Base-by-base conservation (phyloP, 2,888 invertebrate genomes). In the Hirtodrosophila confusa region DNA sequence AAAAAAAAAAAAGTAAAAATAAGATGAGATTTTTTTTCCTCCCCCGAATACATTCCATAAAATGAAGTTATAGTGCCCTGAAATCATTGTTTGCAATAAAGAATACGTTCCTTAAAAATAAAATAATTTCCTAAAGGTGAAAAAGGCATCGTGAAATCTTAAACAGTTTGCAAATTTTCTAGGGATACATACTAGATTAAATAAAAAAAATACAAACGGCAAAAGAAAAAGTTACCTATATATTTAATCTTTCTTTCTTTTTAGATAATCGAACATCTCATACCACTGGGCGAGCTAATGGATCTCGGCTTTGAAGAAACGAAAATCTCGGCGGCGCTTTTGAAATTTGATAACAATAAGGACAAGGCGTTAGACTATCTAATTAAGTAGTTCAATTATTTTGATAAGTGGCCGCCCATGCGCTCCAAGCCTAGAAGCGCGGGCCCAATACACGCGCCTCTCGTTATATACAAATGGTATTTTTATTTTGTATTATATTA, bases 361-460 rank as follows among this genome's bases (percentile, higher is more conserved):
- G 97, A 97, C 90, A 95, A 95, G 92, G 97, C 97, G 43, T 93
- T 97, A 86, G 97, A 97, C 90, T 94, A 95, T 89, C 93, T 97
- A 80, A 95, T 97, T 88, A 94, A 95, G 89, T 96, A 95, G 93
- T 84, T 84, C 69, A 74, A 78, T 75, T 65, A 54, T 54, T 64
- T 77, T 74, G 56, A 67, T 65, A 73, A 50, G 44, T 43, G 49
- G 29, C 53, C 47, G 41, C 41, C 49, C 61, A 17, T 36, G 63
- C 49, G 67, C 49, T 64, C 12, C 40, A 57, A 36, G 50, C 51
- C 36, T 17, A 23, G 17, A 31, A 41, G 31, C 17, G 39, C 44
- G 44, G 12, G 36, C 43, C 35, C 43, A 55, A 60, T 66, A 61
- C 60, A 77, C 37, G 47, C 49, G 54, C 51, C 67, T 58, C 57